Base-by-base conservation (phyloP, 2,113 vertebrate species). In the Centropristis striata region DNA sequence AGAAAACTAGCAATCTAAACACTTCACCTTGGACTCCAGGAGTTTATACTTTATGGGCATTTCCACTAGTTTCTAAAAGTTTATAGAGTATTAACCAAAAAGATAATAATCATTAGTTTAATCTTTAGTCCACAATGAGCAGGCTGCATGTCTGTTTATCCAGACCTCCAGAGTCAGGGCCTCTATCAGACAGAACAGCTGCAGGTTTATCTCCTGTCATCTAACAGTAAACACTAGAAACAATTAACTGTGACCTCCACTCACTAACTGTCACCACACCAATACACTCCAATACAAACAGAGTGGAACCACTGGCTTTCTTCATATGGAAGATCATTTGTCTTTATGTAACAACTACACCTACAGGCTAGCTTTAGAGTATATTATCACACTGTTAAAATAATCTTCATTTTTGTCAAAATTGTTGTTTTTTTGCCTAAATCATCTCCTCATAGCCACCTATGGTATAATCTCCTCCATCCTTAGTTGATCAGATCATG, bases 171-270 rank as follows among this genome's bases (percentile, higher is more conserved):
- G 41, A 36, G 16, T 36, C 6, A 7, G 32, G 28, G 37, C 8
- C 59, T 55, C 42, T 13, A 72, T 68, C 50, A 63, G 53, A 27
- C 49, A 49, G 12, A 59, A 53, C 15, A 81, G 63, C 50, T 66
- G 47, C 28, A 78, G 54, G 27, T 23, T 63, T 47, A 71, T 75
- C 53, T 74, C 18, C 66, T 71, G 18, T 21, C 14, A 68, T 49
- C 64, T 21, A 11, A 44, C 46, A 58, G 50, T 68, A 53, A 83
- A 65, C 66, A 71, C 2, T 46, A 36, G 13, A 44, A 25, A 73
- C 15, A 49, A 6, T n/a, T 32, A 72, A 23, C 59, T 53, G 2
- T 39, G 58, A 37, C 75, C 49, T 67, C 21, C 42, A 41, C 59
- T 1, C 65, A 54, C 5, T 16, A 21, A 23, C 15, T 16, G 67